Conservation (phyloP, 2,797 vertebrate genomes). For the Rachycentron canadum region DNA sequence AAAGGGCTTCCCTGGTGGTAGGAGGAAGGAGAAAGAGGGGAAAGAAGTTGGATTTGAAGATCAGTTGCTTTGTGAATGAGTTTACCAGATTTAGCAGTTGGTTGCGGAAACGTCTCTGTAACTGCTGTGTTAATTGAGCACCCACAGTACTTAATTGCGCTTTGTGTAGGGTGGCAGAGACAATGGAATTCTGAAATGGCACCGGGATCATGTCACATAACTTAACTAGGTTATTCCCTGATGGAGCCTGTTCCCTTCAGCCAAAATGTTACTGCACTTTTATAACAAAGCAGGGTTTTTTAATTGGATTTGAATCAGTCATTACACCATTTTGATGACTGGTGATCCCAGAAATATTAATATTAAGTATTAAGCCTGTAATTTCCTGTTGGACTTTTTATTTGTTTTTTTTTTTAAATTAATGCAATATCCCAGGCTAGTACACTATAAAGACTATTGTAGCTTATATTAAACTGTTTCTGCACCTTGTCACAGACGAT, state of each 20-base stretch:
- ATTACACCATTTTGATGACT: slow-evolving; percentile 49
- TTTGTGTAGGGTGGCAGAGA: slow-evolving; percentile 36
- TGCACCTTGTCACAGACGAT: slow-evolving; percentile 12
- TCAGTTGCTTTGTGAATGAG: slow-evolving; percentile 69
- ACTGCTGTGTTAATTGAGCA: slow-evolving; percentile 57
- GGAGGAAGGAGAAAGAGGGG: slow-evolving; percentile 34
- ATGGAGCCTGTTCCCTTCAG: slow-evolving; percentile 18
- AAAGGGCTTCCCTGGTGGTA: slow-evolving; percentile 71
- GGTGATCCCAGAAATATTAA: slow-evolving; percentile 42
- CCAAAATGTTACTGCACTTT: slow-evolving; percentile 36
- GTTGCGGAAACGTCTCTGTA: slow-evolving; percentile 53
- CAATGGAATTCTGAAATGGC: slow-evolving; percentile 28
- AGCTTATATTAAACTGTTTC: slow-evolving; percentile 29
- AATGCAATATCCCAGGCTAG: slow-evolving; percentile 16
- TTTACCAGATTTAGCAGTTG: slow-evolving; percentile 71
- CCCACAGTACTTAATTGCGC: slow-evolving; percentile 48
- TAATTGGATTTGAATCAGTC: slow-evolving; percentile 47
- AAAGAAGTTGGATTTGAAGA: slow-evolving; percentile 72
- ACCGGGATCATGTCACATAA: slow-evolving; percentile 39
- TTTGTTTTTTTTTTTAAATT: too few species aligned
- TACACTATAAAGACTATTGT: slow-evolving; percentile 4
- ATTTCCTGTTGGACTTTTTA: slow-evolving; percentile 40
- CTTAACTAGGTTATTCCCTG: slow-evolving; percentile 39
- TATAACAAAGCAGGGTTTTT: slow-evolving; percentile 49
- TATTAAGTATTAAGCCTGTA: slow-evolving; percentile 36